Evolutionary conservation across 1,140 invertebrate species (phyloP), one percentile per base, ranked within the genome.

Genomic region (Temnothorax nylanderi): DNA sequence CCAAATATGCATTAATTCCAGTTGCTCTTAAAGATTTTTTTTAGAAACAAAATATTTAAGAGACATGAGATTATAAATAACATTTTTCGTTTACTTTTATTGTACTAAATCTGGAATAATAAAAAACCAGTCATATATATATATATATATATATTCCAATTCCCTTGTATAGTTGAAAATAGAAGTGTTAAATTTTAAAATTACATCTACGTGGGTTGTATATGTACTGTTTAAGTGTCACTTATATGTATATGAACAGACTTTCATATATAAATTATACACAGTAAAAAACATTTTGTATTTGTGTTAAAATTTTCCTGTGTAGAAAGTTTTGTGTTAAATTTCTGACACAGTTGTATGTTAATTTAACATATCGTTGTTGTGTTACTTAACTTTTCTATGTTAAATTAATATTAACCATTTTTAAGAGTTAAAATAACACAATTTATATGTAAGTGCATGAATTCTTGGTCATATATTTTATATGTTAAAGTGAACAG

Each of bases 51-150:
- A 21, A 60, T 32, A 41, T 44, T 47, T 21, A n/a, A 44, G 13
- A 21, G 54, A 44, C 5, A 4, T 6, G 34, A 47, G 21, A 77
- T 76, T 11, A 37, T n/a, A 65, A 18, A n/a, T 37, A 32, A 26
- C 4, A 60, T 58, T 18, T 10, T 26, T 16, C 34, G 21, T 44
- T 26, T 41, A 60, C 11, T 13, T 13, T n/a, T 44, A 13, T 58
- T 18, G 21, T 26, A 44, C 2, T 32, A 32, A 60, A 60, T 76
- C 21, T 37, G 1, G 13, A 44, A 18, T 60, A 60, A 76, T 60
- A 34, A 76, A 76, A 76, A 60, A 72, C 51, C 51, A 32, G 13
- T 26, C 6, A 37, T 75, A n/a, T n/a, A n/a, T n/a, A n/a, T n/a
- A n/a, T n/a, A n/a, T n/a, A n/a, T n/a, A n/a, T n/a, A n/a, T n/a